Evolutionary conservation across 2,113 vertebrate genomes (phyloP).

Genomic region (Fulica atra): DNA sequence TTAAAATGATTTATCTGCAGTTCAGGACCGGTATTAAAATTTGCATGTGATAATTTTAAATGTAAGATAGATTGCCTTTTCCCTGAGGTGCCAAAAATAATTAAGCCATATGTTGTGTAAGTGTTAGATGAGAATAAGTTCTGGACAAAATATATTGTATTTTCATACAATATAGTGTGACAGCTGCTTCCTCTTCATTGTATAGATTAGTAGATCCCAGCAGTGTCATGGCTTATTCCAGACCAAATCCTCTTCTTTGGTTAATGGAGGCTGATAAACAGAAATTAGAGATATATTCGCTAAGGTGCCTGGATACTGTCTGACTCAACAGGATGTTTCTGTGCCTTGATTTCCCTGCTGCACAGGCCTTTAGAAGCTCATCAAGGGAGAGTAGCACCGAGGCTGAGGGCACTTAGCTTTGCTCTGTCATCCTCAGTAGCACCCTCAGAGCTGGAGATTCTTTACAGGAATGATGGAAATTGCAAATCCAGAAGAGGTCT

Average conservation of each 20-base stretch:
- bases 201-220: neutral
- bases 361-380: neutral
- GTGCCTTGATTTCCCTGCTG: neutral
- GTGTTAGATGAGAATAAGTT: neutral
- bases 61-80: neutral
- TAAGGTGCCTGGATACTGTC: neutral
- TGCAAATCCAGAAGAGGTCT: neutral
- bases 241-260: neutral
- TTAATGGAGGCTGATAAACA: neutral
- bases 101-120: neutral
- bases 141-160: neutral
- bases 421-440: neutral
- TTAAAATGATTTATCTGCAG: conserved; percentile 1
- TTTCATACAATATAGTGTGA: neutral
- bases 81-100: neutral
- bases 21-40: neutral
- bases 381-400: neutral
- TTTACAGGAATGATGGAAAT: neutral
- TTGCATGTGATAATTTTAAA: neutral
- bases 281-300: neutral
- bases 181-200: neutral
- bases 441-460: neutral
- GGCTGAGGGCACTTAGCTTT: neutral
- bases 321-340: neutral
- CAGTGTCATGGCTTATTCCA: neutral